These are phyloP conservation scores for Anoplopoma fimbria DNA, from an alignment of 2,113 vertebrate genomes.

Conservation along the genomic window DNA sequence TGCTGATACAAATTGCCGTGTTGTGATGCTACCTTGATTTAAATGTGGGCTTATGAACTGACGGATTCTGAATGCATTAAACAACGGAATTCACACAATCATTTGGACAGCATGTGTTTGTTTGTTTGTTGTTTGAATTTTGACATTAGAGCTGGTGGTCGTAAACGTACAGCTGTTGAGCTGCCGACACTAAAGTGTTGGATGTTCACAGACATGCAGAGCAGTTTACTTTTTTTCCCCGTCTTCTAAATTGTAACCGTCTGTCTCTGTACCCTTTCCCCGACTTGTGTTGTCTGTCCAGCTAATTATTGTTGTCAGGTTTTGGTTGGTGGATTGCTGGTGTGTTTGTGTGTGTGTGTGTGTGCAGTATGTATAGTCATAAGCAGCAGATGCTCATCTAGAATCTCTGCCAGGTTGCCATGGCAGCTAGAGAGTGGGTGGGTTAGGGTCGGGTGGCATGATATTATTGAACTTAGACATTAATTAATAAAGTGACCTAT, in stretches of 20 bases:
- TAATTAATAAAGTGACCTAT: slow-evolving; percentile 68
- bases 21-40: background rate
- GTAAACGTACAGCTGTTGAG: background rate
- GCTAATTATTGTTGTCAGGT: slow-evolving; percentile 61
- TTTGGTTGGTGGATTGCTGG: slow-evolving; percentile 37
- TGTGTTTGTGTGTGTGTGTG: slow-evolving; percentile 34
- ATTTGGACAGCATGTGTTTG: background rate
- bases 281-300: slow-evolving; percentile 30
- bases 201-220: slow-evolving; percentile 6
- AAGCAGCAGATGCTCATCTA: slow-evolving; percentile 78
- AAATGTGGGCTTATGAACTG: background rate
- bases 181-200: background rate
- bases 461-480: slow-evolving; percentile 63
- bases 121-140: background rate
- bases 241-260: background rate
- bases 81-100: background rate
- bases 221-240: background rate
- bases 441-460: slow-evolving; percentile 56
- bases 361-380: slow-evolving; percentile 55
- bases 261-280: slow-evolving; percentile 3
- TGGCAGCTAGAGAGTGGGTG: slow-evolving; percentile 71
- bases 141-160: background rate
- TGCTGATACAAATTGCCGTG: background rate
- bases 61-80: background rate
- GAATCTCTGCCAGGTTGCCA: slow-evolving; percentile 77